Evolutionary conservation across 2,797 vertebrate species (phyloP), one percentile per base, ranked within the genome.

Genomic region (Knipowitschia caucasica): DNA sequence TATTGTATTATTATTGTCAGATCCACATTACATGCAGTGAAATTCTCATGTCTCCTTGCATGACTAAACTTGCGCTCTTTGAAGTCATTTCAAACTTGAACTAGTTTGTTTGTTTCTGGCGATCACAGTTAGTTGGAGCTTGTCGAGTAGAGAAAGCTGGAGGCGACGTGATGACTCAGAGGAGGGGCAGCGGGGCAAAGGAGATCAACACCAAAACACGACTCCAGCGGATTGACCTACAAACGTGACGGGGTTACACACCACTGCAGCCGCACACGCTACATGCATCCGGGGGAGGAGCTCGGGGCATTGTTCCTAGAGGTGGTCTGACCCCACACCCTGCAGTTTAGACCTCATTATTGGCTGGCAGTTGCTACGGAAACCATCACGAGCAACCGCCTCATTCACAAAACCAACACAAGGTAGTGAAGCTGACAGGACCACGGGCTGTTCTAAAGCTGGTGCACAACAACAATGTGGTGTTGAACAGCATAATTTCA

Each of bases 311-410:
- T 88, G 81, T 88, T 86, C 62, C 53, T 74, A 53, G 76, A 84
- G 80, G 84, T 90, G 88, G 89, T 63, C 86, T 85, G 87, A 91
- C 40, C 55, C 72, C 67, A 81, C 83, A 73, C 78, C 81, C 83
- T 74, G 73, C 67, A 25, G 34, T 72, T 67, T 40, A 11, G 56
- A 56, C 50, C 38, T 47, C 27, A 40, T 77, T 61, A 90, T 89
- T 91, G 90, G 88, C 70, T 81, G 67, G 52, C 27, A 0, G 71
- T 71, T 69, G 55, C 81, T 44, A 18, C 62, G 62, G 74, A 39
- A 85, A 79, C 73, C 67, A 74, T 77, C 66, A 53, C 59, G 23
- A 11, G 55, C 56, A 56, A 58, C 42, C 2, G 20, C 70, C 56
- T 45, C 63, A 0, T 1, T 4, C n/a, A 49, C 46, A 73, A 76